phyloP scores from a whole-genome alignment of 2,888 invertebrate species.

The Drosophila tripunctata region DNA sequence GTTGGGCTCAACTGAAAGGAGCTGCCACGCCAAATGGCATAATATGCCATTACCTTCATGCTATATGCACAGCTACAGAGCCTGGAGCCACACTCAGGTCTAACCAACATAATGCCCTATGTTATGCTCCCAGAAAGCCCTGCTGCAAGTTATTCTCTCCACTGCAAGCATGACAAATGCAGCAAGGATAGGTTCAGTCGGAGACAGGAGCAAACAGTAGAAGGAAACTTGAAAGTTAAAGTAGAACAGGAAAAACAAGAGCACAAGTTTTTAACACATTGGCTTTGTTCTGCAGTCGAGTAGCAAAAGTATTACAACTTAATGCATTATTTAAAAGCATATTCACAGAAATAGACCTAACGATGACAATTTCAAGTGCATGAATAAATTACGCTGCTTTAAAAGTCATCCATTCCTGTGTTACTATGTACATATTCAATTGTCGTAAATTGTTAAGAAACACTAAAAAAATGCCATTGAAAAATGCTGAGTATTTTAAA shows the following conservation, averaged over 20 bases:
- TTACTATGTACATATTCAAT: slow-evolving; percentile 22
- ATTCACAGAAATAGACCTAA: background rate
- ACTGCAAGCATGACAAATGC: background rate
- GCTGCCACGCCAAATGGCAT: background rate
- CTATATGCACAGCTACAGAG: slow-evolving; percentile 28
- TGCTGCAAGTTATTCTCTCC: background rate
- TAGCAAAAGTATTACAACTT: slow-evolving; percentile 25
- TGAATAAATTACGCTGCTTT: too few relatives aligned
- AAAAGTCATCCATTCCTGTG: too few relatives aligned
- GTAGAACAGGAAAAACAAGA: too few relatives aligned
- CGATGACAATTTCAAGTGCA: too few relatives aligned
- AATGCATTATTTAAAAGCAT: slow-evolving; percentile 7
- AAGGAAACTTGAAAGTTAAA: too few relatives aligned
- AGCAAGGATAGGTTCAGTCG: too few relatives aligned
- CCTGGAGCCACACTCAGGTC: slow-evolving; percentile 8
- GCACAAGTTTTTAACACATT: background rate
- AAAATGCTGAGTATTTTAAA: slow-evolving; percentile 1
- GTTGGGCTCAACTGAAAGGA: slow-evolving; percentile 40
- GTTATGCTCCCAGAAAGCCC: background rate
- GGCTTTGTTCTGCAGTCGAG: slow-evolving; percentile 9
- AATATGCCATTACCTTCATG: slow-evolving; percentile 3
- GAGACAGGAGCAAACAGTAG: too few relatives aligned
- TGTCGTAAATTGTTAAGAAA: slow-evolving; percentile 7
- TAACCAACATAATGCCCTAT: background rate
- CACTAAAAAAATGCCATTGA: background rate